phyloP scores from a whole-genome alignment of 2,888 invertebrate genomes.

The Heteropelma amictum region DNA sequence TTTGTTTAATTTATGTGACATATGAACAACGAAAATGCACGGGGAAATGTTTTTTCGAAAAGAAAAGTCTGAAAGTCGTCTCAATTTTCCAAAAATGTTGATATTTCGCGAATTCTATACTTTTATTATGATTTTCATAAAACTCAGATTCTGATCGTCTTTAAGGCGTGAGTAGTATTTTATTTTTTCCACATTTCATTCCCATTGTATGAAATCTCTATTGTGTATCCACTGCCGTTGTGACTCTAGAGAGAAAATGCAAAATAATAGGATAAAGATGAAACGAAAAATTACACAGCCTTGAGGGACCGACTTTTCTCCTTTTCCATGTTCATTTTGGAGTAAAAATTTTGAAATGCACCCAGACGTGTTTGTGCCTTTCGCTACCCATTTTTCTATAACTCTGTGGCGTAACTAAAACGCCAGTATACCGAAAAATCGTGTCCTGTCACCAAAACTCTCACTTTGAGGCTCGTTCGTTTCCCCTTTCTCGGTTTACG shows the following conservation, averaged over 20 bases:
- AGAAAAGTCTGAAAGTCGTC: too few relatives aligned
- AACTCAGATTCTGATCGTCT: neutral
- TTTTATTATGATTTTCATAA: neutral
- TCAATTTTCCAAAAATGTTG: neutral
- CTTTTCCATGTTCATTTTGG: neutral
- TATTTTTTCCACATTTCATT: neutral
- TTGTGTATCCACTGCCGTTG: neutral
- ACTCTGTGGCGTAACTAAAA: constrained; percentile 70
- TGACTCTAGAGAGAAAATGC: constrained; percentile 12
- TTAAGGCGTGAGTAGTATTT: constrained; percentile 15
- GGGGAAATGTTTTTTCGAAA: too few relatives aligned
- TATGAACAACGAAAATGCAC: too few relatives aligned
- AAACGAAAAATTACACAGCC: constrained; percentile 16
- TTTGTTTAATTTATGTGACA: too few relatives aligned
- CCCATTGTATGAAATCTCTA: constrained; percentile 23
- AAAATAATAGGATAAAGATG: constrained; percentile 40
- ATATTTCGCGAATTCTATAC: neutral
- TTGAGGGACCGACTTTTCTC: constrained; percentile 12
- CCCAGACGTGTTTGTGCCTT: constrained; percentile 1
- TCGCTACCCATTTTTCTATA: neutral
- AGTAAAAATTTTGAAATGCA: neutral
- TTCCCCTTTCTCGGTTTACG: neutral
- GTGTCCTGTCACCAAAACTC: constrained; percentile 53
- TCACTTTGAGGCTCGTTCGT: constrained; percentile 10
- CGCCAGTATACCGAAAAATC: constrained; percentile 59